Base-by-base conservation (phyloP, 2,113 vertebrate genomes). In the Prinia subflava region DNA sequence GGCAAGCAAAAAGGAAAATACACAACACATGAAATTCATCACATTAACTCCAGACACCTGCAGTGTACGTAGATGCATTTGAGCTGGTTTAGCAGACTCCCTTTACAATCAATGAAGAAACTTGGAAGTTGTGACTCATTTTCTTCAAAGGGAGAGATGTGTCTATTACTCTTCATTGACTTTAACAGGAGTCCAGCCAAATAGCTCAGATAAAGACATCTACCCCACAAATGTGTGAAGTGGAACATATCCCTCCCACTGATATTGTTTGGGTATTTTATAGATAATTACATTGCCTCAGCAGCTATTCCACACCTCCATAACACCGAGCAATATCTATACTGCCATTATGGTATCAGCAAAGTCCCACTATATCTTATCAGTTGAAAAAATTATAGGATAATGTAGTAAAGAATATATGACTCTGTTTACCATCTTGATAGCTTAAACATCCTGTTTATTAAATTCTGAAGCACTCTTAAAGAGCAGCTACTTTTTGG, bases 261-360 rank as follows among this genome's bases (percentile, higher is more conserved):
- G 78, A 93, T 93, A 90, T 3, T 87, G 68, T 79, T 78, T 87
- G 63, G 33, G 28, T 71, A 76, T 87, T 90, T 95, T 80, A 95
- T 83, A 75, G 88, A 85, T 87, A 94, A 94, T 90, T 91, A 82
- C 78, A 37, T 90, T 93, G 70, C 87, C 88, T 94, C 85, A 85
- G 94, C 82, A 96, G 69, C 82, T 90, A 82, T 76, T 95, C 84
- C 78, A 91, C 47, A 60, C 57, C 70, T 90, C 87, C 49, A 42
- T 71, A 87, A 96, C 68, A 91, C 37, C 56, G 24, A 87, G 55
- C 41, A 65, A 23, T 63, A 91, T 57, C 59, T 71, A 75, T 49
- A 60, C 11, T n/a, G 50, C 57, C 44, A 76, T 64, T 84, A 87
- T 27, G 31, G 82, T 64, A 96, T 81, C 89, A 89, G 85, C 74